Percentiles rank a stretch among this genome's conserved stretches.
These are phyloP conservation scores for Drosophila fungiperda DNA, from an alignment of 2,888 invertebrate genomes.

Conservation along the genomic window DNA sequence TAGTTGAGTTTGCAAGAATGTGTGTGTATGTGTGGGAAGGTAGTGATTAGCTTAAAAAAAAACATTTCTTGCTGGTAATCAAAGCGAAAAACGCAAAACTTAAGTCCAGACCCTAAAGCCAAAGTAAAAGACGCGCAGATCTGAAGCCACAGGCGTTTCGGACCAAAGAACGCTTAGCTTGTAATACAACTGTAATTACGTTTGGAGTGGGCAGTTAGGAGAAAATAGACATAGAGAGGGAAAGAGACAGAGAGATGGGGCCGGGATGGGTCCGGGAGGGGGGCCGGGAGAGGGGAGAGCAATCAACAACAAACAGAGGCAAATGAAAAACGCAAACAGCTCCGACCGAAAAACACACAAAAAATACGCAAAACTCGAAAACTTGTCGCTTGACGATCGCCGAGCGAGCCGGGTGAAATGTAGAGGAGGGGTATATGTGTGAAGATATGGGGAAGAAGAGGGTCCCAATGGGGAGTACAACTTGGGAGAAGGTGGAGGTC, in stretches of 20 bases:
- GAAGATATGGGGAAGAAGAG: background rate
- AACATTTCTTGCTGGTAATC: conserved; percentile 27
- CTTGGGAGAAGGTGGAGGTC: conserved; percentile 64
- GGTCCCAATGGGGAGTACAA: conserved; percentile 10
- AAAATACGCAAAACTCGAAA: conserved; percentile 67
- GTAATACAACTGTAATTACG: conserved; percentile 45
- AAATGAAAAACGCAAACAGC: conserved; percentile 68
- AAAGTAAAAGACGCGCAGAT: conserved; percentile 15
- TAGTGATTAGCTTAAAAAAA: conserved; percentile 11
- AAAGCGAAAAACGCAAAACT: conserved; percentile 20
- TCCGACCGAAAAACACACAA: conserved; percentile 33
- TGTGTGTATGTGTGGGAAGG: background rate
- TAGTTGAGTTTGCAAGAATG: too few species aligned
- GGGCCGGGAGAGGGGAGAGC: background rate
- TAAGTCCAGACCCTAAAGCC: conserved; percentile 11
- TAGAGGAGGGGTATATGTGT: background rate
- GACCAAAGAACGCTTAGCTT: conserved; percentile 43
- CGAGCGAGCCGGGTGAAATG: conserved; percentile 6
- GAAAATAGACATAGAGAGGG: background rate
- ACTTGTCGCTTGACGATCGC: conserved; percentile 58
- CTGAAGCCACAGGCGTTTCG: conserved; percentile 52
- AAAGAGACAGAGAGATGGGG: too few species aligned
- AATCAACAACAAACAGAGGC: conserved; percentile 44
- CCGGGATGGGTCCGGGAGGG: fast-evolving
- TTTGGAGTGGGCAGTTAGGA: conserved; percentile 1